Base-by-base conservation (phyloP, 2,113 vertebrate species). In the Neolamprologus cancellatus region DNA sequence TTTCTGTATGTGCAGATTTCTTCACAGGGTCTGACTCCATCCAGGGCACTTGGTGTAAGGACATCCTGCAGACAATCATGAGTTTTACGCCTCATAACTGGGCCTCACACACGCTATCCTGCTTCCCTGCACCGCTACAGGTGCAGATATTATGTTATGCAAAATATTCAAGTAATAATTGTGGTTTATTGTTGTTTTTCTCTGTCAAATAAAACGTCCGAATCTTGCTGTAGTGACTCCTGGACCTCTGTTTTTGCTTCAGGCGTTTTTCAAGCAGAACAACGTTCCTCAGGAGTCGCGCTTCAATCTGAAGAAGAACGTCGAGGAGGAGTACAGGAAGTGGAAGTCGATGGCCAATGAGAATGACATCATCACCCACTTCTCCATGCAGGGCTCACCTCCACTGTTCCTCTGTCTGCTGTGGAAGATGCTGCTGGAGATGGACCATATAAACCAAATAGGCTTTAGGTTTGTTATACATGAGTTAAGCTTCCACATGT, bases 241-340 rank as follows among this genome's bases (percentile, higher is more conserved):
- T 10, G 2, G 5, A 3, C 8, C 14, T 78, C 5, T 48, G 3
- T 87, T 28, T 69, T 9, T 25, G 5, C 74, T 90, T n/a, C 90
- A 99, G 98, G 98, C 98, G 0, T 99, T 99, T 94, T 99, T 99
- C 95, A 98, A 99, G 93, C 98, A 99, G 96, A 99, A 99, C 94
- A 99, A 99, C 0, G 98, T 99, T 20, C 98, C 98, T 69, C 99
- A 99, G 93, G 99, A 99, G 95, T 99, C 98, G 53, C 97, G 99
- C 41, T 99, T 99, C 93, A 99, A 99, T 95, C 94, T 99, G 93
- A 99, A 99, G 95, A 99, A 99, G 94, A 99, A 99, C 3, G 99
- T 99, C 64, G 99, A 99, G 89, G 99, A 99, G 84, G 99, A 99
- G 79, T 99, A 99, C 91, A 96, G 99, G 15, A 99, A 99, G 94